phyloP scores from a whole-genome alignment of 2,888 invertebrate genomes.

The Spodoptera littoralis region DNA sequence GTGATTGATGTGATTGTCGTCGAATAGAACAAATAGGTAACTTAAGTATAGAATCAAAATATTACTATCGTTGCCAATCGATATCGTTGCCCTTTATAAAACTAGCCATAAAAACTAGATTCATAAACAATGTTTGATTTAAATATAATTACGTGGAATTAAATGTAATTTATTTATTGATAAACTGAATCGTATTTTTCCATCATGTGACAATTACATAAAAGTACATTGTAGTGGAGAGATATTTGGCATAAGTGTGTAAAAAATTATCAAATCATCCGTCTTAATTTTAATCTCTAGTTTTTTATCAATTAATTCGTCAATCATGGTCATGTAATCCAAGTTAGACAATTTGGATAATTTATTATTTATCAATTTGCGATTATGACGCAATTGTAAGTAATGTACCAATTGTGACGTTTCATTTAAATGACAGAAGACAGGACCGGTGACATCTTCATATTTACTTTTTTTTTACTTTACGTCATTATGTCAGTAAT shows the following conservation, averaged over 20 bases:
- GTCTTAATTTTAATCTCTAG: conserved; percentile 23
- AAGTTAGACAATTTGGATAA: conserved; percentile 26
- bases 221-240: conserved; percentile 8
- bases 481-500: background rate
- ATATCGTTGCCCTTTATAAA: too few species aligned
- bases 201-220: conserved; percentile 1
- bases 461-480: background rate
- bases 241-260: conserved; percentile 1
- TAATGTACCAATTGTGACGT: too few species aligned
- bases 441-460: background rate
- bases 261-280: conserved; percentile 22
- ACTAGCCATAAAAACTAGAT: conserved; percentile 4
- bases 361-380: conserved; percentile 18
- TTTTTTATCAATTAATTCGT: conserved; percentile 42
- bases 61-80: too few species aligned
- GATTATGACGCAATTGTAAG: conserved; percentile 6
- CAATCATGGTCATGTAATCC: conserved; percentile 33
- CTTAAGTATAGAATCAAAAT: too few species aligned
- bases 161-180: conserved; percentile 1
- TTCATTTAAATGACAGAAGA: too few species aligned
- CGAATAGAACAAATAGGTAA: too few species aligned
- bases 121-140: conserved; percentile 11
- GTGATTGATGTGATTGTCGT: too few species aligned
- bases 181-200: conserved; percentile 25
- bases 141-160: conserved; percentile 18